Percentiles rank a stretch among this genome's conserved stretches.
Conservation (phyloP, 1,140 invertebrate genomes). For the Listronotus oregonensis region DNA sequence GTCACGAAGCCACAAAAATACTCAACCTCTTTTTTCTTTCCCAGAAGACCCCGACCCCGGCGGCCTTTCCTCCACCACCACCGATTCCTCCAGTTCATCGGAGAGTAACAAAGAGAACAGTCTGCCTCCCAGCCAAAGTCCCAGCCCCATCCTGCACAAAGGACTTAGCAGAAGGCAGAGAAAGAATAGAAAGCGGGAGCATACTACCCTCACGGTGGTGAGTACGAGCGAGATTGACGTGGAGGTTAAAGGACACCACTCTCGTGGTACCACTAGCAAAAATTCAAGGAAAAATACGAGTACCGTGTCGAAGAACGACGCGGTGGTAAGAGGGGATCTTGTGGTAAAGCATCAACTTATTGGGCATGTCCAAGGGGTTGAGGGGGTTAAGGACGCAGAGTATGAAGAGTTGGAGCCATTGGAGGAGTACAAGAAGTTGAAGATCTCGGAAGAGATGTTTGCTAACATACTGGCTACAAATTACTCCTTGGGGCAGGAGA, state of each 20-base stretch:
- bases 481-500: conserved; percentile 5
- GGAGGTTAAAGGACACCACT: conserved; percentile 8
- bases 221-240: conserved; percentile 9
- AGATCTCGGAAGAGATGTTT: conserved; percentile 52
- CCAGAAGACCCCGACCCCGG: conserved; percentile 56
- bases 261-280: neutral
- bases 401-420: conserved; percentile 41
- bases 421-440: conserved; percentile 52
- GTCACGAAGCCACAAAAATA: too few relatives aligned
- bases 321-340: neutral
- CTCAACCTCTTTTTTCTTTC: conserved; percentile 39
- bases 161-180: conserved; percentile 45
- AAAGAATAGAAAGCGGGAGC: conserved; percentile 43
- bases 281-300: neutral
- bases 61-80: conserved; percentile 31
- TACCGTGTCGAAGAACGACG: neutral
- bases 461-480: conserved; percentile 5
- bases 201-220: neutral
- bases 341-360: neutral
- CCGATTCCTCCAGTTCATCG: conserved; percentile 41
- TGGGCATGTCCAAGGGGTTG: neutral
- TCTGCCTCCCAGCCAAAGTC: conserved; percentile 23
- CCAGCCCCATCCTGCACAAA: conserved; percentile 39
- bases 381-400: neutral
- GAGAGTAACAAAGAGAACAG: conserved; percentile 53